Percentiles rank a stretch among this genome's conserved stretches.
Conservation (phyloP, 2,113 vertebrate genomes). For the Pyxicephalus adspersus region DNA sequence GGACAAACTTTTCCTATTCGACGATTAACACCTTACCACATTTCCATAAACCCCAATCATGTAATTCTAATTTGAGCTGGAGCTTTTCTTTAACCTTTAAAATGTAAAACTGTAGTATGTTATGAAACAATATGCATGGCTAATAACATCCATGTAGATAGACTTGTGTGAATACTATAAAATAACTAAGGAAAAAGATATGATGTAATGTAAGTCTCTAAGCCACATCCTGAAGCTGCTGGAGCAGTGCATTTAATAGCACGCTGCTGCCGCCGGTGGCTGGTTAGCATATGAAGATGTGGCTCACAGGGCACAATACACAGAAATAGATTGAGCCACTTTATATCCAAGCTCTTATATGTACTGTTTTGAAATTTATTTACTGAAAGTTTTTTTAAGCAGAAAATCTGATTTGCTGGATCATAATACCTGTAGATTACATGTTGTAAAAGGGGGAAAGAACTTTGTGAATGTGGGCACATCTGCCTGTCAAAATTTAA, state of each 20-base stretch:
- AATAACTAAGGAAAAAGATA: not conserved
- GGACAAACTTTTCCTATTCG: no score
- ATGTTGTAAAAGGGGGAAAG: conserved; percentile 11
- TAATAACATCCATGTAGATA: no score
- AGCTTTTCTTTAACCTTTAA: no score
- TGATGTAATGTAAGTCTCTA: conserved; percentile 11
- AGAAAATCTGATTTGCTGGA: conserved; percentile 27
- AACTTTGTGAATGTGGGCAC: conserved; percentile 1
- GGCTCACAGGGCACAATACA: conserved; percentile 24
- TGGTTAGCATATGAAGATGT: conserved; percentile 33
- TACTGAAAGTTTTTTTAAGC: conserved; percentile 8
- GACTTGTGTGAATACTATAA: no score
- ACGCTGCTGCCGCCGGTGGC: conserved; percentile 8
- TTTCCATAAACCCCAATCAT: no score
- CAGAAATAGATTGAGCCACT: conserved; percentile 27
- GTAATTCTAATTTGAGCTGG: no score
- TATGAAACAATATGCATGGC: no score
- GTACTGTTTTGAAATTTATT: conserved; percentile 22
- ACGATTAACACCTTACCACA: no score
- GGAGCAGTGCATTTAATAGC: conserved; percentile 30
- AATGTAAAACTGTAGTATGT: no score
- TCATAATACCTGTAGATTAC: conserved; percentile 32
- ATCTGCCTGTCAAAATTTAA: conserved; percentile 38
- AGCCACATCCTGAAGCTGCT: not conserved
- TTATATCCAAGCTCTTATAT: conserved; percentile 12